Percentiles rank a stretch among this genome's conserved stretches.
phyloP scores from a whole-genome alignment of 1,140 invertebrate genomes.

The Trigoniulus corallinus region DNA sequence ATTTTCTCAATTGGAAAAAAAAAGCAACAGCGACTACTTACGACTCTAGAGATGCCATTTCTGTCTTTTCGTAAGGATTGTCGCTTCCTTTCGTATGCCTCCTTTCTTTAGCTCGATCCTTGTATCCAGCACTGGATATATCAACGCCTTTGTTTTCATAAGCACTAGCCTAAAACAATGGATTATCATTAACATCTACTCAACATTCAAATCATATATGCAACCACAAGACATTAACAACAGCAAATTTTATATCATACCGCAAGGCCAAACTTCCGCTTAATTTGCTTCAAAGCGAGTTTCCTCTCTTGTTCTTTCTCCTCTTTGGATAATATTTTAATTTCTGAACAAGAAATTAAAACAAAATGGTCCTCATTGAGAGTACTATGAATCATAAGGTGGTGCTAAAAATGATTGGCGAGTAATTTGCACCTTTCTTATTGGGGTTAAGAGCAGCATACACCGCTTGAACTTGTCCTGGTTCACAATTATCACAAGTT shows the following conservation, averaged over 20 bases:
- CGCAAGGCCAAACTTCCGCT: conserved; percentile 56
- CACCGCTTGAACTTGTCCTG: conserved; percentile 44
- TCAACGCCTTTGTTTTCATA: background rate
- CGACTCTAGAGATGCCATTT: conserved; percentile 57
- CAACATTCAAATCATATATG: background rate
- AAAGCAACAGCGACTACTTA: no score
- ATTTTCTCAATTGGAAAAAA: no score
- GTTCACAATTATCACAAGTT: conserved; percentile 79
- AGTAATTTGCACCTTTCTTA: background rate
- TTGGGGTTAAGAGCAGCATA: conserved; percentile 7
- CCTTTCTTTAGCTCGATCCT: conserved; percentile 59
- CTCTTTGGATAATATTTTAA: conserved; percentile 29
- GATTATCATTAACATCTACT: background rate
- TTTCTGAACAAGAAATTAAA: background rate
- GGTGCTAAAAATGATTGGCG: no score
- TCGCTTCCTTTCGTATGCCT: conserved; percentile 59
- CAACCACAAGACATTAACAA: no score
- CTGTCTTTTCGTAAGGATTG: conserved; percentile 62
- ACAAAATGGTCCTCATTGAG: no score
- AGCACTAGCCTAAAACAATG: background rate
- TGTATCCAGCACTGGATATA: conserved; percentile 29
- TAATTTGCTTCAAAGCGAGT: conserved; percentile 50
- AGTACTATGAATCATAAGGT: no score
- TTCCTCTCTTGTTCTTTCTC: conserved; percentile 27
- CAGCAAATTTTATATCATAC: conserved; percentile 13